phyloP scores from a whole-genome alignment of 2,113 vertebrate species.

The Colius striatus region DNA sequence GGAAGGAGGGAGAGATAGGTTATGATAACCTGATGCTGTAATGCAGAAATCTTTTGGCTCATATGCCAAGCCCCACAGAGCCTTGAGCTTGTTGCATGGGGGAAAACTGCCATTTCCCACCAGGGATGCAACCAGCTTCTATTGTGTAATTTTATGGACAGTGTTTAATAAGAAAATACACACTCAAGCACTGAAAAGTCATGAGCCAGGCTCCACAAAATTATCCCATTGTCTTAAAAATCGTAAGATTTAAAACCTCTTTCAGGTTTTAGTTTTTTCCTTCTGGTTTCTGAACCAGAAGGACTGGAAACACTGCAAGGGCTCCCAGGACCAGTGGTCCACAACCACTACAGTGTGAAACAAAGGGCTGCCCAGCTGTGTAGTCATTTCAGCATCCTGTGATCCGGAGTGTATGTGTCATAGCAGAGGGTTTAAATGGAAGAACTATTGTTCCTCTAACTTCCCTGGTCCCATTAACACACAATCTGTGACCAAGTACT shows the following conservation, averaged over 20 bases:
- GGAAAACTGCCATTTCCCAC: slow-evolving; percentile 17
- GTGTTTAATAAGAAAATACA: neutral
- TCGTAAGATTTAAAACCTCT: neutral
- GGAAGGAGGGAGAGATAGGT: slow-evolving; percentile 71
- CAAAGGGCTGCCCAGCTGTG: neutral
- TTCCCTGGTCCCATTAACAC: neutral
- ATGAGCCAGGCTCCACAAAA: neutral
- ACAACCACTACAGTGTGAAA: neutral
- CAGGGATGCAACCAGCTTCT: neutral
- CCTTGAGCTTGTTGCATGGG: neutral
- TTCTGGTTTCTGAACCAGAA: neutral
- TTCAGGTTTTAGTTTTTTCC: neutral
- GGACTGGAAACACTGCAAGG: neutral
- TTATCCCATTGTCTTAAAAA: neutral
- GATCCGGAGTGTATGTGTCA: fast-evolving
- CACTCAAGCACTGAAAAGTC: neutral
- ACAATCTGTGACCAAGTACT: neutral
- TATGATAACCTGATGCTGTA: slow-evolving; percentile 69
- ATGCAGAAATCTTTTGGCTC: slow-evolving; percentile 55
- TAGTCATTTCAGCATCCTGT: neutral
- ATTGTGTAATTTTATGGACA: slow-evolving; percentile 11
- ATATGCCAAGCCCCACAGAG: neutral
- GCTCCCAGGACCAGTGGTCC: neutral
- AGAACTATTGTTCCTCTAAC: neutral
- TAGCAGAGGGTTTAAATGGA: neutral